Percentiles rank a stretch among this genome's conserved stretches.
Conservation (phyloP, 2,888 invertebrate species). For the Hylaea fasciaria region DNA sequence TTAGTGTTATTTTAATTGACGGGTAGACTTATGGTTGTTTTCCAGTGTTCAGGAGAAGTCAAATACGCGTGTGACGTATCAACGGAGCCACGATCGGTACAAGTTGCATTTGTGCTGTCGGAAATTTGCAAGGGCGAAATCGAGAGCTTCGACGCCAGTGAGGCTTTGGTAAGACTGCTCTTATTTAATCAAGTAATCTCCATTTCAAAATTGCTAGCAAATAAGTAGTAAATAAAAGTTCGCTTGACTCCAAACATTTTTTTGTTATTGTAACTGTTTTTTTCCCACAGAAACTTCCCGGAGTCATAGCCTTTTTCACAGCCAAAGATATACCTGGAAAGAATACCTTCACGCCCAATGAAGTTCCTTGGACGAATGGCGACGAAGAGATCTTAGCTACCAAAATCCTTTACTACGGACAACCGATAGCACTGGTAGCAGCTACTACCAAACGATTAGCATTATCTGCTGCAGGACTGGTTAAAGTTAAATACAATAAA, state of each 20-base stretch:
- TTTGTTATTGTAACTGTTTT: too few species aligned
- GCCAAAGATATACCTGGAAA: constrained; percentile 89
- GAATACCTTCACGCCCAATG: constrained; percentile 83
- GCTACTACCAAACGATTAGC: constrained; percentile 85
- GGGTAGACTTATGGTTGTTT: background rate
- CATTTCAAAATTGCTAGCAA: too few species aligned
- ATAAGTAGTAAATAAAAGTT: too few species aligned
- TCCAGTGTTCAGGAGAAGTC: constrained; percentile 86
- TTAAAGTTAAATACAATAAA: constrained; percentile 84
- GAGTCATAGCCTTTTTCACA: constrained; percentile 87
- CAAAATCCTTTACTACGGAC: constrained; percentile 87
- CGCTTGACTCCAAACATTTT: background rate
- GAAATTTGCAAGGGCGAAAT: constrained; percentile 84
- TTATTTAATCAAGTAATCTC: too few species aligned
- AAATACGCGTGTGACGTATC: constrained; percentile 87
- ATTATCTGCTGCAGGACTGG: constrained; percentile 58
- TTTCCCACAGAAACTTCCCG: constrained; percentile 84
- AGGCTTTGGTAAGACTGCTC: constrained; percentile 84
- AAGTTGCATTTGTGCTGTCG: constrained; percentile 87
- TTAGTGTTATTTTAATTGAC: too few species aligned
- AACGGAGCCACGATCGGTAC: constrained; percentile 85
- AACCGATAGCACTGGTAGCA: constrained; percentile 90
- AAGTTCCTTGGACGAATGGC: constrained; percentile 62
- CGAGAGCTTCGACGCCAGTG: constrained; percentile 82
- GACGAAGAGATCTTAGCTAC: constrained; percentile 83